Evolutionary conservation across 2,797 vertebrate species (phyloP).

Genomic region (Streptopelia turtur): DNA sequence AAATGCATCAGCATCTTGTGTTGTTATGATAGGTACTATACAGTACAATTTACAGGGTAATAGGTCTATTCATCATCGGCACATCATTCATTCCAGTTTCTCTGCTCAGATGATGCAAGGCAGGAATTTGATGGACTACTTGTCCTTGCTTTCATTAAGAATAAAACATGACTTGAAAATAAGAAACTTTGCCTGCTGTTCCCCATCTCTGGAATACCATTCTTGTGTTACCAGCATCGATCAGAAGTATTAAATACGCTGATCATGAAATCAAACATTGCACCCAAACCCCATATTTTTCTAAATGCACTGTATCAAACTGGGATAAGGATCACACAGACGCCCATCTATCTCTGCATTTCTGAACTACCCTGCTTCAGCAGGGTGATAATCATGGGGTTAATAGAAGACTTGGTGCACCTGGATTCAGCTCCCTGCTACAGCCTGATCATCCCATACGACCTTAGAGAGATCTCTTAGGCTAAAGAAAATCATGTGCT

Average conservation of each 20-base stretch:
- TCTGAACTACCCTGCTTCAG: neutral
- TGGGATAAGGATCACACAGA: neutral
- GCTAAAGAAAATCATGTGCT: neutral
- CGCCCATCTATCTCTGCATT: neutral
- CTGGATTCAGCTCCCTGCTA: neutral
- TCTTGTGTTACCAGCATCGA: neutral
- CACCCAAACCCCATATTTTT: conserved; percentile 3
- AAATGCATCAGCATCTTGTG: conserved; percentile 2
- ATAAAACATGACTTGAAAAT: conserved; percentile 36
- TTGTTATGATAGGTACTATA: conserved; percentile 21
- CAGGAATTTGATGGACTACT: conserved; percentile 51
- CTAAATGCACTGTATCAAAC: neutral
- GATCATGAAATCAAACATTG: conserved; percentile 2
- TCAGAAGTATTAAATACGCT: conserved; percentile 7
- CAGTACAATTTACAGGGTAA: conserved; percentile 55
- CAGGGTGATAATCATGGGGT: neutral
- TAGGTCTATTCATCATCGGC: conserved; percentile 41
- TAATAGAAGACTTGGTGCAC: accelerated
- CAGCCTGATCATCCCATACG: neutral
- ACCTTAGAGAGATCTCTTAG: neutral
- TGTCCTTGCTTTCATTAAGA: conserved; percentile 52
- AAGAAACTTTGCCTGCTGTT: neutral
- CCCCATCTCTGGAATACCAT: neutral
- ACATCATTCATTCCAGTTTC: conserved; percentile 46
- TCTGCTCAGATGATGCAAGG: conserved; percentile 12